Conservation (phyloP, 2,113 vertebrate species). For the Charina bottae region DNA sequence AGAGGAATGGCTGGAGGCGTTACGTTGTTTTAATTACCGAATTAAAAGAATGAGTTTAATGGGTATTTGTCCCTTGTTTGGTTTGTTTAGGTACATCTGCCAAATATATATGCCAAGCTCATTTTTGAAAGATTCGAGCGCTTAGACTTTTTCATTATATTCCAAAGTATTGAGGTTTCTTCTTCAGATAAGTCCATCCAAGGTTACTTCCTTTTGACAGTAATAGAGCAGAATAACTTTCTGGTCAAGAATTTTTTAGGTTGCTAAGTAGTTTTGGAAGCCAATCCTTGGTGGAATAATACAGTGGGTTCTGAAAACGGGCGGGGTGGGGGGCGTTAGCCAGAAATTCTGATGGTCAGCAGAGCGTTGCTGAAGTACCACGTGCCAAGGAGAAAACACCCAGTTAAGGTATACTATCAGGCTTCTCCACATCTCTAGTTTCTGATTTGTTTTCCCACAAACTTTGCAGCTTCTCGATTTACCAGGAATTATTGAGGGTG, state of each 20-base stretch:
- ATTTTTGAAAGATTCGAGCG: background rate
- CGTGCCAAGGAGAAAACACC: background rate
- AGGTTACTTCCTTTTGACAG: background rate
- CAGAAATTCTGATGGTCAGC: background rate
- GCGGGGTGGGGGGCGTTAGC: background rate
- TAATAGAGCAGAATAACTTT: background rate
- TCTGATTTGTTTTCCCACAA: constrained; percentile 1
- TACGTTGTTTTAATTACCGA: background rate
- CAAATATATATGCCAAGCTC: background rate
- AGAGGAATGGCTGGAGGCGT: background rate
- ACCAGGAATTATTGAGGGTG: constrained; percentile 98
- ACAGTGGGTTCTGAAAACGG: background rate
- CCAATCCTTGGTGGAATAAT: background rate
- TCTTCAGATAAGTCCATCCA: background rate
- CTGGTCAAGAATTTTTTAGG: background rate
- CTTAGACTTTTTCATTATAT: background rate
- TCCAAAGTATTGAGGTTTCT: background rate
- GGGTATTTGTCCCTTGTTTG: background rate
- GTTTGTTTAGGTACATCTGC: background rate
- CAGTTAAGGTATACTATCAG: background rate
- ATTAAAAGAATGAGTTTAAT: background rate
- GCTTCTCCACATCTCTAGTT: background rate
- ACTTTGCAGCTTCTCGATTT: constrained; percentile 90
- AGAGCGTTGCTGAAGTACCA: background rate
- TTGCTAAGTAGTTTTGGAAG: background rate